A percentile compares a stretch with the other conserved stretches of the same genome.
These are phyloP conservation scores for Nycticebus coucang DNA, from an alignment of 2,113 vertebrate genomes.

Conservation along the genomic window DNA sequence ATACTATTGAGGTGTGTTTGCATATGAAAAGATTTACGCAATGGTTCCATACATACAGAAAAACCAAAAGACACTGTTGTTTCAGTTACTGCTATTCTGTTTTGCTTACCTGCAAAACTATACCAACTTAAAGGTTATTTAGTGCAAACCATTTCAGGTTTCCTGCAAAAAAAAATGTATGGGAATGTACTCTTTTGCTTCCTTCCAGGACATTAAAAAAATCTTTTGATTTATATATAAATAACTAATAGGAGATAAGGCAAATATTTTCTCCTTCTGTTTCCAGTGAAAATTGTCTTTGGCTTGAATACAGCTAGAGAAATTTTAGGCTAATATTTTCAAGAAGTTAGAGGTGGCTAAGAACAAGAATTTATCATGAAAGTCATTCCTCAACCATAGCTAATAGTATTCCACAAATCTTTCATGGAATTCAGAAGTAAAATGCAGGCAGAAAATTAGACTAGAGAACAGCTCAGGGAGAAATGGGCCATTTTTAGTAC, in stretches of 20 bases:
- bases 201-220: background rate
- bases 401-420: constrained; percentile 65
- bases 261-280: background rate
- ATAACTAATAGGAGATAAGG: background rate
- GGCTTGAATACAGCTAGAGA: background rate
- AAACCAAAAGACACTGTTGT: background rate
- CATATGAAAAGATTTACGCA: background rate
- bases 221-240: background rate
- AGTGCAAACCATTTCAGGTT: background rate
- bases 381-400: constrained; percentile 51
- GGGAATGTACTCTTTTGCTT: background rate
- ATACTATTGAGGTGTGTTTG: background rate
- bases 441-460: constrained; percentile 53
- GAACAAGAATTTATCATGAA: constrained; percentile 47
- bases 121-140: background rate
- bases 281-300: constrained; percentile 27
- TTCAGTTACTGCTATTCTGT: background rate
- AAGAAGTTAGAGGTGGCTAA: constrained; percentile 48
- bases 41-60: background rate
- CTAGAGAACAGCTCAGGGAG: background rate
- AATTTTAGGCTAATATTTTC: constrained; percentile 4
- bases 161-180: background rate
- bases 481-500: constrained; percentile 58
- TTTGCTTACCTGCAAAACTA: background rate
- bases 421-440: constrained; percentile 51